Base-by-base conservation (phyloP, 2,113 vertebrate species). In the Tetrao urogallus region DNA sequence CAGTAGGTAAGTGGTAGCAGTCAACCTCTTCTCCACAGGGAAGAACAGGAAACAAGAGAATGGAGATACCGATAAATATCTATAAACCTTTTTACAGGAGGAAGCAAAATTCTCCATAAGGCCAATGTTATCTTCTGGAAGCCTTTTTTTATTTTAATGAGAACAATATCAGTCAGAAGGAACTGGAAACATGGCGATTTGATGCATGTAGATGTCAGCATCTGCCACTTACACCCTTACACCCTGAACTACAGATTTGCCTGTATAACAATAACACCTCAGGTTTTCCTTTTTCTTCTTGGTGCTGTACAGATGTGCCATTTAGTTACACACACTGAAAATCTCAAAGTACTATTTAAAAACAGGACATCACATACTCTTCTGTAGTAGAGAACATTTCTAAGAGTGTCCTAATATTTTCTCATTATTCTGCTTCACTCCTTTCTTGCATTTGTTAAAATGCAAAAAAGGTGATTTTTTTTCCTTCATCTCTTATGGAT, bases 261-360 rank as follows among this genome's bases (percentile, higher is more conserved):
- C 38, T 38, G 38, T 38, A 38, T 38, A 38, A 28, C 56, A 8
- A 50, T 67, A 75, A n/a, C 13, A 12, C 5, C 17, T 66, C 21
- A 56, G 8, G 2, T 63, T 81, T 15, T 3, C 22, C 58, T 74
- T 15, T 50, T 88, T 84, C 48, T 40, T 87, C 54, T 76, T 71
- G 11, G 50, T 72, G 32, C 20, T 30, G 28, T 15, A 69, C 13
- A 42, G 48, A 61, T 5, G 22, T 5, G 24, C 11, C 1, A 2
- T 60, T 81, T 67, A 81, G 34, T 38, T 34, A 56, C 5, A 27
- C 30, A 45, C 0, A 0, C 2, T 50, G 32, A 75, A 61, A 2
- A 47, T 7, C 22, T 56, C 17, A 40, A 83, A 75, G 8, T 34
- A 18, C 34, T 65, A 15, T 48, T 72, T 67, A 60, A 83, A 45